These are phyloP conservation scores for Sarcophaga subvicina DNA, from an alignment of 2,888 invertebrate species.

Conservation along the genomic window DNA sequence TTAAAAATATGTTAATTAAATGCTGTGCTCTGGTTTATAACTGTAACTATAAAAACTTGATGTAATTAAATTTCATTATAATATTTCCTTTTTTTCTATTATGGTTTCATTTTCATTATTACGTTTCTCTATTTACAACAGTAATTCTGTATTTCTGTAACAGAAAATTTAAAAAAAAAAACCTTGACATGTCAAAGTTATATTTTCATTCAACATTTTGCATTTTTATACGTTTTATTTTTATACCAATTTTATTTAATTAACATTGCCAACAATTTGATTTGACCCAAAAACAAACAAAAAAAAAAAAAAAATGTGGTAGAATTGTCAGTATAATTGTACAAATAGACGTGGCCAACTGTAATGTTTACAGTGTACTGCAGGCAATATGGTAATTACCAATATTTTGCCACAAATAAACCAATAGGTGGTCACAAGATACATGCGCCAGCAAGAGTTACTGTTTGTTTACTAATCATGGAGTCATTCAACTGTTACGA, in stretches of 20 bases:
- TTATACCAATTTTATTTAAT: background rate
- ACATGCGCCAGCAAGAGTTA: background rate
- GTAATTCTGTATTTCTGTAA: too few relatives aligned
- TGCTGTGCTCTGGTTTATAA: too few relatives aligned
- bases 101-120: too few relatives aligned
- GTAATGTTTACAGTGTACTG: background rate
- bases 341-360: background rate
- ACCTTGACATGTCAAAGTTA: slow-evolving; percentile 27
- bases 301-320: too few relatives aligned
- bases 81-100: too few relatives aligned
- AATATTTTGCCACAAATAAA: slow-evolving; percentile 41
- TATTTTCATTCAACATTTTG: background rate
- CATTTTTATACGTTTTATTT: background rate
- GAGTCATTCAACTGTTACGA: background rate
- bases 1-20: too few relatives aligned
- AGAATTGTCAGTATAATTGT: slow-evolving; percentile 10
- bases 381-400: slow-evolving; percentile 56
- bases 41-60: too few relatives aligned
- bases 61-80: too few relatives aligned
- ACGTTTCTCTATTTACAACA: too few relatives aligned
- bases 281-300: background rate
- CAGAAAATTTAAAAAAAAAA: background rate
- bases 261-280: slow-evolving; percentile 13
- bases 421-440: slow-evolving; percentile 16
- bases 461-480: background rate